Evolutionary conservation across 2,113 vertebrate species (phyloP), one percentile per base, ranked within the genome.

Genomic region (Dolichallabes microphthalmus): DNA sequence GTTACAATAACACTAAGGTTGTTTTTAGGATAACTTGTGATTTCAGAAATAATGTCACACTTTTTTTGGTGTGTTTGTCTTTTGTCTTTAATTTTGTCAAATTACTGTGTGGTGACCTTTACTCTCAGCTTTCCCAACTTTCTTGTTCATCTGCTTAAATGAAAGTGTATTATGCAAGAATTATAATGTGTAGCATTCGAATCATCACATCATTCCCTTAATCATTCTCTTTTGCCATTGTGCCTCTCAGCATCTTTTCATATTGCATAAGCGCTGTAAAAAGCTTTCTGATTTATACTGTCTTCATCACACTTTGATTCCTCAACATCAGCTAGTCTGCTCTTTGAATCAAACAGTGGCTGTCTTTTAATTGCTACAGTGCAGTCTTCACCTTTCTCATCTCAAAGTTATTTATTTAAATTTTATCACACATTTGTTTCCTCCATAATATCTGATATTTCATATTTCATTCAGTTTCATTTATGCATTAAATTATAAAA

Each of bases 101-200:
- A 66, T 68, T 66, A 32, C 71, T 76, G 57, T 52, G 50, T 60
- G 19, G 20, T 60, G 53, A 10, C 52, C 9, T 80, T 80, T 58
- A 25, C 22, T 69, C 14, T 1, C 50, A 58, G 20, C 20, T 45
- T 71, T 80, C 25, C 53, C 55, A 27, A 39, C 82, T 73, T 45
- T 83, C 53, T 73, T 83, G 68, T 30, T 73, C 66, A 73, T 73
- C 53, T 68, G 20, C 52, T 58, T 73, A 3, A 53, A 82, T 66
- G 22, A 22, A 61, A 22, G 45, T 7, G 1, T 57, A 50, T 25
- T 61, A 20, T 83, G 69, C 69, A 75, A 75, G 32, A 80, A 27
- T 86, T 83, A 81, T 79, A 60, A 75, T 80, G 22, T 88, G 80
- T 88, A 75, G 87, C 32, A 35, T 85, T 64, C 80, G 81, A 69